phyloP scores from a whole-genome alignment of 1,140 invertebrate species.

The Diplogasteroides magnus region DNA sequence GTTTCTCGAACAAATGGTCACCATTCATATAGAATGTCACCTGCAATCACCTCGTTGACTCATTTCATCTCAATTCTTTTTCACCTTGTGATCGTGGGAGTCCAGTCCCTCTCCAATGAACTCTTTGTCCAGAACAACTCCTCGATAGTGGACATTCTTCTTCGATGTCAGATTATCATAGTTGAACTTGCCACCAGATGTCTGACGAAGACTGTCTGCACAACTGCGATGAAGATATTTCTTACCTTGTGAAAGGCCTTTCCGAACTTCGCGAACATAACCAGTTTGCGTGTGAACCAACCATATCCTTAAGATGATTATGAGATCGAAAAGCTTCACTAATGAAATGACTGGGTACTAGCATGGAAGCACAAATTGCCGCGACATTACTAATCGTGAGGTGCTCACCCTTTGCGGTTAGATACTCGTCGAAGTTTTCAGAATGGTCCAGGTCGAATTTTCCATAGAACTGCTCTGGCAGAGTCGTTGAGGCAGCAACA shows the following conservation, averaged over 20 bases:
- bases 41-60: conserved; percentile 25
- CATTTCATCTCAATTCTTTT: not conserved
- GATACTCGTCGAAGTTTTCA: conserved; percentile 53
- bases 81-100: too few species aligned
- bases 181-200: conserved; percentile 10
- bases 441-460: conserved; percentile 44
- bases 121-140: too few species aligned
- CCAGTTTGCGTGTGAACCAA: conserved; percentile 53
- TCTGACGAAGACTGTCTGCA: not conserved
- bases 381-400: too few species aligned
- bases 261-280: conserved; percentile 44
- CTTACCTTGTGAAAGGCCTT: conserved; percentile 35
- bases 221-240: not conserved
- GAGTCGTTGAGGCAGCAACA: not conserved
- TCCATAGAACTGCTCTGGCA: conserved; percentile 48
- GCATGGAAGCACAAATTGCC: too few species aligned
- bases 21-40: conserved; percentile 41
- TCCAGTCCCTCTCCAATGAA: too few species aligned
- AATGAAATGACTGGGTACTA: too few species aligned
- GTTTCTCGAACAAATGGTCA: conserved; percentile 25
- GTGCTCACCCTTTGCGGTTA: conserved; percentile 39
- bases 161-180: conserved; percentile 41
- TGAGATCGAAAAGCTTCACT: not conserved
- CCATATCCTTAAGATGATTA: conserved; percentile 30
- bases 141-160: conserved; percentile 42